phyloP scores from a whole-genome alignment of 2,797 vertebrate genomes.

The Fistularia commersonii region DNA sequence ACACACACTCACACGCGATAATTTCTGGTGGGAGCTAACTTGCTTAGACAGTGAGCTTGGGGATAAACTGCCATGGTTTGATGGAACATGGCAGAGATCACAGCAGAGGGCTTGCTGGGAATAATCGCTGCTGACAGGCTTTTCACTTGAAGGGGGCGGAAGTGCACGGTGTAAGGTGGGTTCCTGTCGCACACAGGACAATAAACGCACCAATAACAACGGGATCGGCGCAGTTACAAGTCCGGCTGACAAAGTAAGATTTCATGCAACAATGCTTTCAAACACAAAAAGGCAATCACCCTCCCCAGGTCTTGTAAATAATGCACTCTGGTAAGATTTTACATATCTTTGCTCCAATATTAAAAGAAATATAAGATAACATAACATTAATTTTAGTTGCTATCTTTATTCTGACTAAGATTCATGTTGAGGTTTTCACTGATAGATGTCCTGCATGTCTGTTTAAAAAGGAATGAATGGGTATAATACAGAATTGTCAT shows the following conservation, averaged over 20 bases:
- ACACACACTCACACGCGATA: slow-evolving; percentile 26
- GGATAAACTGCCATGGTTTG: slow-evolving; percentile 57
- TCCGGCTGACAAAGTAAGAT: slow-evolving; percentile 45
- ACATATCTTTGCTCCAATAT: too few species aligned
- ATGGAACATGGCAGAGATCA: slow-evolving; percentile 75
- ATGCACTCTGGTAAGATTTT: too few species aligned
- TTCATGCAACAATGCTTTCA: slow-evolving; percentile 22
- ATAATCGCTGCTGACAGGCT: slow-evolving; percentile 68
- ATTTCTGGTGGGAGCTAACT: slow-evolving; percentile 56
- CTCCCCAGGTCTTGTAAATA: not conserved
- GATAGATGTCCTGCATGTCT: too few species aligned
- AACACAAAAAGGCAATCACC: slow-evolving; percentile 9
- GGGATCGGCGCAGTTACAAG: slow-evolving; percentile 32
- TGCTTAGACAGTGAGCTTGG: slow-evolving; percentile 61
- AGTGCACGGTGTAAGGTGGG: slow-evolving; percentile 46
- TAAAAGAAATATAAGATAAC: too few species aligned
- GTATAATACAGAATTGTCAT: too few species aligned
- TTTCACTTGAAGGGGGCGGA: slow-evolving; percentile 41
- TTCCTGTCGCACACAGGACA: slow-evolving; percentile 46
- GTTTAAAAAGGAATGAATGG: too few species aligned
- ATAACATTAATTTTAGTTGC: too few species aligned
- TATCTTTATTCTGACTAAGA: too few species aligned
- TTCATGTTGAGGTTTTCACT: too few species aligned
- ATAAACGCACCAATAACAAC: slow-evolving; percentile 45
- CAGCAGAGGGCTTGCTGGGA: slow-evolving; percentile 63